These are phyloP conservation scores for Cettia cetti DNA, from an alignment of 2,113 vertebrate genomes.

Conservation along the genomic window DNA sequence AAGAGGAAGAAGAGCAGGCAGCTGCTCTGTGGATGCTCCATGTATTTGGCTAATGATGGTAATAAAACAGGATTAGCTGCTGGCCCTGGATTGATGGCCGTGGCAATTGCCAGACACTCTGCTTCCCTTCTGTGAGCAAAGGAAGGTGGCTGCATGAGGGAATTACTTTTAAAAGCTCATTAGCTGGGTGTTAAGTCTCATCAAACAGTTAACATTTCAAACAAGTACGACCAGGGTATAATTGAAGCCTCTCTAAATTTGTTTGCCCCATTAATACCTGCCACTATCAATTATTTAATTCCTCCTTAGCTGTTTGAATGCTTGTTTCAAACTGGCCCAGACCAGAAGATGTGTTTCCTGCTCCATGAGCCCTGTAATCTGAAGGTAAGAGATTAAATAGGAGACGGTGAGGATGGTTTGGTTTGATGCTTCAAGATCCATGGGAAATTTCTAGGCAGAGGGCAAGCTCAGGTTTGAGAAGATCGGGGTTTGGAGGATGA, in stretches of 20 bases:
- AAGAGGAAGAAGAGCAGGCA: background rate
- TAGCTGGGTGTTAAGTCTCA: constrained; percentile 47
- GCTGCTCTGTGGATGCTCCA: background rate
- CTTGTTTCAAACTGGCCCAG: background rate
- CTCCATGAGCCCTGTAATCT: background rate
- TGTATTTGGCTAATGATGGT: constrained; percentile 3
- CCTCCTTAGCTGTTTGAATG: background rate
- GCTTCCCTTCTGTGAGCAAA: background rate
- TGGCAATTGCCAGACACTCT: background rate
- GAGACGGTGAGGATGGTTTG: fast-evolving
- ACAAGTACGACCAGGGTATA: background rate
- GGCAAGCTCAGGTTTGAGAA: background rate
- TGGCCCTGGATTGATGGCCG: background rate
- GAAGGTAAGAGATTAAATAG: background rate
- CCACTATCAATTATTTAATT: constrained; percentile 1
- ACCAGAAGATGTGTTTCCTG: background rate
- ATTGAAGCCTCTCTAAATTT: background rate
- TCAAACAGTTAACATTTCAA: constrained; percentile 28
- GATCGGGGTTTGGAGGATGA: background rate
- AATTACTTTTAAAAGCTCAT: constrained; percentile 39
- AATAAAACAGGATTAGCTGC: constrained; percentile 41
- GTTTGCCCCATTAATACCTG: constrained; percentile 28
- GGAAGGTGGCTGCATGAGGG: background rate
- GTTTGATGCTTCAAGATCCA: background rate
- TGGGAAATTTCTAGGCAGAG: background rate